A percentile compares a stretch with the other conserved stretches of the same genome.
Evolutionary conservation across 2,888 invertebrate genomes (phyloP).

Genomic region (Tholera decimalis): DNA sequence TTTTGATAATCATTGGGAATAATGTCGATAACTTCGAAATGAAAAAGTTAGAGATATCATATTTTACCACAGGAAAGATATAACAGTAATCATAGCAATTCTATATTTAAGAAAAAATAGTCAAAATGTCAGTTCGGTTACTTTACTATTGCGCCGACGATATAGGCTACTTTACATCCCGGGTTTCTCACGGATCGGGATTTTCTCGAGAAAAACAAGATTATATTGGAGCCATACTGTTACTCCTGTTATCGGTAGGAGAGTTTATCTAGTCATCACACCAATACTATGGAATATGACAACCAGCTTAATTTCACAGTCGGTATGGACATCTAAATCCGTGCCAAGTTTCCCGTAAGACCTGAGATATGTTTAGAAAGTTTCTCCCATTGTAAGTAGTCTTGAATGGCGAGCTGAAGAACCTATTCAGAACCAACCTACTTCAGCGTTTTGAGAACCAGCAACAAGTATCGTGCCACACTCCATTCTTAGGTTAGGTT

Average conservation of each 20-base stretch:
- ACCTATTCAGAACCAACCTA: slow-evolving; percentile 21
- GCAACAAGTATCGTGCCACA: slow-evolving; percentile 42
- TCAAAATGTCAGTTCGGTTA: too few species aligned
- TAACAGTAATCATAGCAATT: too few species aligned
- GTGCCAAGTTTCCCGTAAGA: slow-evolving; percentile 27
- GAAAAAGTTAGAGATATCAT: too few species aligned
- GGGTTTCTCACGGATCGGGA: too few species aligned
- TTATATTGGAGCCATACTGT: not conserved
- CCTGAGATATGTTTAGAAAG: slow-evolving; percentile 44
- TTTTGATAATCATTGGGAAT: too few species aligned
- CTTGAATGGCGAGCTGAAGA: slow-evolving; percentile 21
- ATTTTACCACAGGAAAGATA: too few species aligned
- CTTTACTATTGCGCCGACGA: too few species aligned
- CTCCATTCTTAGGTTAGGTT: not conserved
- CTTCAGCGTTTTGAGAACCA: slow-evolving; percentile 32
- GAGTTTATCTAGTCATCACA: not conserved
- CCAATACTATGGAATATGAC: slow-evolving; percentile 4
- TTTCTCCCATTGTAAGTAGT: slow-evolving; percentile 39
- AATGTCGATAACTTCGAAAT: too few species aligned
- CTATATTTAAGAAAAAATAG: too few species aligned
- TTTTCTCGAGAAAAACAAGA: too few species aligned
- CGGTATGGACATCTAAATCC: slow-evolving; percentile 11
- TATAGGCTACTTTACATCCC: too few species aligned
- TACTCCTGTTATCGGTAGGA: not conserved
- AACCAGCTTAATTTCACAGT: not conserved